Base-by-base conservation (phyloP, 2,888 invertebrate species). In the Geotrupes spiniger region DNA sequence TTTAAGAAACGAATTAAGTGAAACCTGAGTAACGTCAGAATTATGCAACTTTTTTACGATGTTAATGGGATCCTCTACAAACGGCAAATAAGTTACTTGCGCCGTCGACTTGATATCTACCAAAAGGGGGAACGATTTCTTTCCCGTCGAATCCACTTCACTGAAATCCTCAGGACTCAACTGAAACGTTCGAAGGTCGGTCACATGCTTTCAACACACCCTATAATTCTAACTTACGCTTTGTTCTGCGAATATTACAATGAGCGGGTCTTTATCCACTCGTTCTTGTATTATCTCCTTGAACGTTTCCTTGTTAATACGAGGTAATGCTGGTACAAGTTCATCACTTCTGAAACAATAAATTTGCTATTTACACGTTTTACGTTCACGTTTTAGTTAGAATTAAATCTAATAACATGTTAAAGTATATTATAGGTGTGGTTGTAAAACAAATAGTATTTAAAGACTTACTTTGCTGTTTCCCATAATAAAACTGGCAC, bases 41-140 rank as follows among this genome's bases (percentile, higher is more conserved):
- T 74, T 72, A 0, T 76, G 73, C 4, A 82, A 60, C 17, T 76
- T 71, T 54, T 79, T 75, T 27, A 88, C 60, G 0, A 77, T 78
- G 1, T 72, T 70, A 8, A 82, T 50, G 0, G 87, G 79, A 49
- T 78, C 76, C 36, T 81, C 76, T 0, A 88, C 88, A 12, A 78
- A 76, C 5, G 85, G 79, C 42, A 83, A 70, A 64, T 84, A 87
- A 1, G 77, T 70, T 14, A 63, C 63, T 53, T 65, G 61, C 16
- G 60, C 56, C 12, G 71, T 69, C 4, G 68, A 65, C 45, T 65
- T 60, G 2, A 74, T 62, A 28, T 68, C 63, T 28, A 71, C 69
- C 46, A 79, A 61, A 42, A 73, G 64, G 5, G 66, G 62, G 56
- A 73, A 78, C 50, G 75, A 72, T 3, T 69, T 67, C 36, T 71